A percentile compares a stretch with the other conserved stretches of the same genome.
phyloP scores from a whole-genome alignment of 1,140 invertebrate species.

The Arctopsyche grandis region DNA sequence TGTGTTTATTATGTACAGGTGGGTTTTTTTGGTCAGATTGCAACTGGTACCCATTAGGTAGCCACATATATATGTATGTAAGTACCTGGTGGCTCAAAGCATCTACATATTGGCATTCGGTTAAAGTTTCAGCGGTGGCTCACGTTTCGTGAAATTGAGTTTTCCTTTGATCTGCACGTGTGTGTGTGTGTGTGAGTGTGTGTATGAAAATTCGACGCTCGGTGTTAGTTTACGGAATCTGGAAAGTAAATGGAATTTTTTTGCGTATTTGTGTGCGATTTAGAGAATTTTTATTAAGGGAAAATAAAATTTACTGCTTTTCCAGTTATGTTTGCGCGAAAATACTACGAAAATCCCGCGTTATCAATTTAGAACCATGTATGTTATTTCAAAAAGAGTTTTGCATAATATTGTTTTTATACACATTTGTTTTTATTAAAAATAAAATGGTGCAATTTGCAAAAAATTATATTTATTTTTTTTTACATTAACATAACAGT shows the following conservation, averaged over 20 bases:
- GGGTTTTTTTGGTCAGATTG: not conserved
- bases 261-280: not conserved
- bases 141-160: not conserved
- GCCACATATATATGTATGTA: not conserved
- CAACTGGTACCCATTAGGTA: not conserved
- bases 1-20: not conserved
- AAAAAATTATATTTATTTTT: too few relatives aligned
- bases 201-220: not conserved
- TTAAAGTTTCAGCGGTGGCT: not conserved
- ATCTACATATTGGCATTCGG: not conserved
- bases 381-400: too few relatives aligned
- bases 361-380: too few relatives aligned
- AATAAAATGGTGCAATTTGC: too few relatives aligned
- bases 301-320: not conserved
- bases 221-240: constrained; percentile 5
- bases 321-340: too few relatives aligned
- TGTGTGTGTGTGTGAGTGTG: too few relatives aligned
- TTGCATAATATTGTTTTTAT: too few relatives aligned
- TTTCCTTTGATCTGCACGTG: constrained; percentile 2
- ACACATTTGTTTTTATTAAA: too few relatives aligned
- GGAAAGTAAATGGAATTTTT: not conserved
- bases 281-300: not conserved
- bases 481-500: too few relatives aligned
- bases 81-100: not conserved
- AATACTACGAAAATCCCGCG: too few relatives aligned